phyloP scores from a whole-genome alignment of 2,888 invertebrate genomes.

The Pycnomerus fuliginosus region DNA sequence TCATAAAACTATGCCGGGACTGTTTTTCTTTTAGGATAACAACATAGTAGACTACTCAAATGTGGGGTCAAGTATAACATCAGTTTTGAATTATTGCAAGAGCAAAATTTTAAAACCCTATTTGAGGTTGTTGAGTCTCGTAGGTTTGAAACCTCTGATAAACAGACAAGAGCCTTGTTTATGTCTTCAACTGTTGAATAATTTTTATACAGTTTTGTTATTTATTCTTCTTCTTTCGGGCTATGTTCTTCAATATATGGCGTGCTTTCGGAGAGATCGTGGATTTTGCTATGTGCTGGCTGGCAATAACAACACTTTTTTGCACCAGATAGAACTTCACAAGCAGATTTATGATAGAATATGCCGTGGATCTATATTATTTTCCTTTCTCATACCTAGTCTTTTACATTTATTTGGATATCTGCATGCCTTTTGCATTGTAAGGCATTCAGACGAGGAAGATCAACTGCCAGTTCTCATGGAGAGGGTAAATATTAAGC shows the following conservation, averaged over 20 bases:
- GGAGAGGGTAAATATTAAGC: constrained; percentile 63
- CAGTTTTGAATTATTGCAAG: constrained; percentile 79
- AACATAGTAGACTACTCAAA: constrained; percentile 6
- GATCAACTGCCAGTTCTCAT: constrained; percentile 81
- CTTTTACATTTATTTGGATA: constrained; percentile 71
- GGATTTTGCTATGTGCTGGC: constrained; percentile 64
- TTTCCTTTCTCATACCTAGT: constrained; percentile 74
- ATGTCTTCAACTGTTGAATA: constrained; percentile 62
- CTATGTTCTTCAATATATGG: constrained; percentile 75
- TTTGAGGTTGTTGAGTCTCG: constrained; percentile 68
- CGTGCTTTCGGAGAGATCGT: constrained; percentile 72
- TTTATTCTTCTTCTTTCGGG: constrained; percentile 67
- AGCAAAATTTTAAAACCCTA: constrained; percentile 78
- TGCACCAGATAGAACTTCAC: constrained; percentile 4
- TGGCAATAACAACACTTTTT: constrained; percentile 22
- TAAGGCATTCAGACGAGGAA: constrained; percentile 75
- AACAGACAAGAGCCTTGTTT: constrained; percentile 63
- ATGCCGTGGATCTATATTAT: constrained; percentile 70
- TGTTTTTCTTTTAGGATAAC: constrained; percentile 11
- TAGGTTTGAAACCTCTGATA: constrained; percentile 71
- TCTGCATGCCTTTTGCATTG: constrained; percentile 70
- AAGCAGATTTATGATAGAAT: constrained; percentile 57
- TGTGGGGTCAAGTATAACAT: constrained; percentile 64
- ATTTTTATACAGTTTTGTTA: constrained; percentile 68
- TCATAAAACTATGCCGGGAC: not conserved